Percentiles rank a stretch among this genome's conserved stretches.
phyloP scores from a whole-genome alignment of 2,888 invertebrate genomes.

The Drosophila histrio region DNA sequence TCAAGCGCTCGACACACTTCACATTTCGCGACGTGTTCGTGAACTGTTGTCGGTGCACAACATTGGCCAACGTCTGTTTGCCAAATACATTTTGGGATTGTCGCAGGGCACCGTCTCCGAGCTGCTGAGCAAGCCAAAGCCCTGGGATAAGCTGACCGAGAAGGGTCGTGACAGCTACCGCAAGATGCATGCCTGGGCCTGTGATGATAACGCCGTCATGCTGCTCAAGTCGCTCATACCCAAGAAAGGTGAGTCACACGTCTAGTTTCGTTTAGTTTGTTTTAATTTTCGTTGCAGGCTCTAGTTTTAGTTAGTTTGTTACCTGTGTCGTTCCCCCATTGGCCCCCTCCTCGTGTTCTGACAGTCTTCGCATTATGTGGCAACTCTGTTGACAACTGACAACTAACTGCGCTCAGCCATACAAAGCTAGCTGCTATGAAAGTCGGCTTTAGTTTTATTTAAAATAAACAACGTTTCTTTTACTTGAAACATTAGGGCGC shows the following conservation, averaged over 20 bases:
- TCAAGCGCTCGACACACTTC: conserved; percentile 96
- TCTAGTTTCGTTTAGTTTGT: conserved; percentile 10
- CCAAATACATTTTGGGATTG: conserved; percentile 98
- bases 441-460: not conserved
- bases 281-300: not conserved
- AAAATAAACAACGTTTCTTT: not conserved
- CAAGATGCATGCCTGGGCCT: conserved; percentile 99
- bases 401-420: conserved; percentile 10
- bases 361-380: not conserved
- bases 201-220: conserved; percentile 98
- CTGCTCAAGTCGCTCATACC: conserved; percentile 98
- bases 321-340: not conserved
- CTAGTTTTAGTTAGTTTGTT: conserved; percentile 1
- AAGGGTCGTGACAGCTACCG: conserved; percentile 99
- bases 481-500: not conserved
- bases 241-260: conserved; percentile 93
- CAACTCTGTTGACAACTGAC: conserved; percentile 19
- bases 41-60: conserved; percentile 98
- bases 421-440: conserved; percentile 17
- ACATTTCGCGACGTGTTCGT: conserved; percentile 95
- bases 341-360: not conserved
- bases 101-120: conserved; percentile 99
- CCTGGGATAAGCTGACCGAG: conserved; percentile 99
- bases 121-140: conserved; percentile 98
- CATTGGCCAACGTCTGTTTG: conserved; percentile 99